These are phyloP conservation scores for Scelioninae gen. 1 DNA, from an alignment of 2,888 invertebrate species.

Conservation along the genomic window DNA sequence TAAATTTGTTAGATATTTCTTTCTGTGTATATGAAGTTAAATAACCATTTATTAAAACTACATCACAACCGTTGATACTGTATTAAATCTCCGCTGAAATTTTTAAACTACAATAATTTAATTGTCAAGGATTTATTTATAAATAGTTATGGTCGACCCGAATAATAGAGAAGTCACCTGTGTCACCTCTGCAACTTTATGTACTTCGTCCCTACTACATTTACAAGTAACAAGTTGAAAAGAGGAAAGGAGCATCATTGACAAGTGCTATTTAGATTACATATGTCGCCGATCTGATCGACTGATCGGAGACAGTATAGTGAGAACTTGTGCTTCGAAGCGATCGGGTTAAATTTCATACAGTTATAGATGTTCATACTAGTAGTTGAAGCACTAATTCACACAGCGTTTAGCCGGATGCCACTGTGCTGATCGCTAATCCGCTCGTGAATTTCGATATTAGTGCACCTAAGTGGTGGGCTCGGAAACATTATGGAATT, in stretches of 20 bases:
- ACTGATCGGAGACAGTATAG: conserved; percentile 52
- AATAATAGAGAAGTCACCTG: conserved; percentile 19
- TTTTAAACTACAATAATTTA: too few relatives aligned
- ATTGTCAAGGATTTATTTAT: too few relatives aligned
- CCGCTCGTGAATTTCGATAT: neutral
- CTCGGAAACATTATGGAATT: conserved; percentile 32
- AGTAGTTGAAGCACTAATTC: conserved; percentile 30
- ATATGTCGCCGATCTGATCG: conserved; percentile 44
- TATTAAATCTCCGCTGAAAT: too few relatives aligned
- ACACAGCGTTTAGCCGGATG: conserved; percentile 31
- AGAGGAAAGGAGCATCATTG: conserved; percentile 34
- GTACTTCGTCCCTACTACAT: conserved; percentile 19
- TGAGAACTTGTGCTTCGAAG: conserved; percentile 51
- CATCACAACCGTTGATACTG: too few relatives aligned
- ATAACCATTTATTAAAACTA: too few relatives aligned
- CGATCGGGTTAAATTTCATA: conserved; percentile 55
- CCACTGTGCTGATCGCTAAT: conserved; percentile 28
- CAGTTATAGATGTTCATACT: conserved; percentile 46
- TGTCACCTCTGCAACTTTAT: neutral
- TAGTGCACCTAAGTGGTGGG: conserved; percentile 14
- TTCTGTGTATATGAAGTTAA: too few relatives aligned
- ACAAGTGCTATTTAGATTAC: conserved; percentile 39
- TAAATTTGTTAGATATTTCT: too few relatives aligned
- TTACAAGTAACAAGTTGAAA: conserved; percentile 1
- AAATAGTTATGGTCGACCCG: too few relatives aligned